These are phyloP conservation scores for Melospiza melodia DNA, from an alignment of 2,113 vertebrate species.

Conservation along the genomic window DNA sequence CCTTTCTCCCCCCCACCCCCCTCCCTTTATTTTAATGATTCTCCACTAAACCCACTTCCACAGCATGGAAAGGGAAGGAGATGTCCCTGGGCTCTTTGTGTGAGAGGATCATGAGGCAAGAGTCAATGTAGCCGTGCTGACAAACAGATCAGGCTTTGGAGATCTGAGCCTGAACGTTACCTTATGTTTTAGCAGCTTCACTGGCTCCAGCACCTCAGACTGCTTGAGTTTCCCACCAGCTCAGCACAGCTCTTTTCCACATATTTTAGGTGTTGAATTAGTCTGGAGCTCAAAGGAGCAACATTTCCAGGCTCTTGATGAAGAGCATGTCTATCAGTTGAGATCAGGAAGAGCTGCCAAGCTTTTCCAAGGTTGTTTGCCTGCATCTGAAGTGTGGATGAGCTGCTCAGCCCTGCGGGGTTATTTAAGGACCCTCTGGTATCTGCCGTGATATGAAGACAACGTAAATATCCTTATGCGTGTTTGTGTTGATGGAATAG, in stretches of 20 bases:
- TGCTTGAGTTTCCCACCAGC: slow-evolving; percentile 12
- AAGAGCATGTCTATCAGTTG: neutral
- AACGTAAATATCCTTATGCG: neutral
- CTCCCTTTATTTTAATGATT: neutral
- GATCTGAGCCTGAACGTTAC: neutral
- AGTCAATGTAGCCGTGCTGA: neutral
- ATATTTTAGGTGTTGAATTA: slow-evolving; percentile 21
- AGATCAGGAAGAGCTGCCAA: slow-evolving; percentile 37
- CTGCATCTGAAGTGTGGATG: neutral
- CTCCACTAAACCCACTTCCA: neutral
- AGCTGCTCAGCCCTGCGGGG: neutral
- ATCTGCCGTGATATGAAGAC: neutral
- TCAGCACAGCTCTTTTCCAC: neutral
- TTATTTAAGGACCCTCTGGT: slow-evolving; percentile 8
- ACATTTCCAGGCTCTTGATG: neutral
- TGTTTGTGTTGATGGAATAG: neutral
- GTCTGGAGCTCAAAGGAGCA: neutral
- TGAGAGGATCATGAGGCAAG: neutral
- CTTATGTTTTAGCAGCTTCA: slow-evolving; percentile 35
- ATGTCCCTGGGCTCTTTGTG: neutral
- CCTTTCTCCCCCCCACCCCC: accelerated
- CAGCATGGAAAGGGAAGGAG: neutral
- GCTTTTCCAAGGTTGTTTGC: neutral
- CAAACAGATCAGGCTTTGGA: slow-evolving; percentile 17
- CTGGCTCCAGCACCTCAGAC: neutral